Conservation (phyloP, 2,888 invertebrate species). For the Nasonia oneida region DNA sequence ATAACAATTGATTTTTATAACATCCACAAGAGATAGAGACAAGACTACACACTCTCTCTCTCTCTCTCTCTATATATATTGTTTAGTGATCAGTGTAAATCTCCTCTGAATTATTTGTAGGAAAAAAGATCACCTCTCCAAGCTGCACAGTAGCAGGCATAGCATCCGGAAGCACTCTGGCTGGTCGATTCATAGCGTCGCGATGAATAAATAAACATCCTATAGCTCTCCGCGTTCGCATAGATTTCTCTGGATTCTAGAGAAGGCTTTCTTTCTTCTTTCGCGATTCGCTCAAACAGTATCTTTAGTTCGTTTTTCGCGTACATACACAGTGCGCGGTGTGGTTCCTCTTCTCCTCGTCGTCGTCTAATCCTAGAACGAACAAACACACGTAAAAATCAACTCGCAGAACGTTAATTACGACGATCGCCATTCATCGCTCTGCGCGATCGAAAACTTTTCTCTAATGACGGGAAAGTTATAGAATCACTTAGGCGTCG, state of each 20-base stretch:
- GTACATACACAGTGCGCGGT: not conserved
- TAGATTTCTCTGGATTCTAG: not conserved
- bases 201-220: slow-evolving; percentile 44
- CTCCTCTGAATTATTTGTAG: slow-evolving; percentile 1
- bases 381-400: not conserved
- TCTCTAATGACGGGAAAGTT: not conserved
- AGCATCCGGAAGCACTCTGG: not conserved
- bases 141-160: not conserved
- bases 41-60: not conserved
- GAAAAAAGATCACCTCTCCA: slow-evolving; percentile 8
- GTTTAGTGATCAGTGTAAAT: not conserved
- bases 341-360: not conserved
- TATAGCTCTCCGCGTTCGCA: slow-evolving; percentile 26
- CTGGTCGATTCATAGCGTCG: not conserved
- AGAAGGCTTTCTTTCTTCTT: not conserved
- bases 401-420: not conserved
- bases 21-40: not conserved
- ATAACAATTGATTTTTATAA: not conserved
- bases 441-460: not conserved
- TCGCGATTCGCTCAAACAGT: not conserved
- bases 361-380: not conserved
- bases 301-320: not conserved
- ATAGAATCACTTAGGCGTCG: not conserved
- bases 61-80: not conserved
- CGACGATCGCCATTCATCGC: slow-evolving; percentile 1